Base-by-base conservation (phyloP, 2,888 invertebrate species). In the Galeruca laticollis region DNA sequence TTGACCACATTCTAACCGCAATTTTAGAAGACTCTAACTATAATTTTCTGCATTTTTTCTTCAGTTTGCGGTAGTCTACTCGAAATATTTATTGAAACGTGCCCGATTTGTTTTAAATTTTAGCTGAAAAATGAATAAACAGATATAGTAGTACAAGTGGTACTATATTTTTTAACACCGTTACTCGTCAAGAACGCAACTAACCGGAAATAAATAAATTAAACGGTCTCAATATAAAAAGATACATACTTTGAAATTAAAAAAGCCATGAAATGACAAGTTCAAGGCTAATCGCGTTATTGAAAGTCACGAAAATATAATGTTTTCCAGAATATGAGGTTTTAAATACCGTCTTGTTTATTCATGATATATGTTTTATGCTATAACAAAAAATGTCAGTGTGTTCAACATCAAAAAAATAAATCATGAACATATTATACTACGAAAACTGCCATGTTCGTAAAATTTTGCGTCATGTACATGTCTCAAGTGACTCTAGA, bases 21-120 rank as follows among this genome's bases (percentile, higher is more conserved):
- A 60, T 21, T 35, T 57, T 26, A n/a, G 13, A 26, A 40, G n/a
- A 13, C 54, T 18, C 35, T 11, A 15, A 37, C 49, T 26, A 52
- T 40, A 62, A 52, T 61, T 33, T 59, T 47, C 47, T 61, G 9
- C 21, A 21, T 61, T 26, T 47, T 47, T 47, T n/a, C 33, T 33
- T 43, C 21, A 54, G 40, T 52, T 57, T 35, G 31, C 54, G n/a
- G 54, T 54, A 11, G 31, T 54, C n/a, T 54, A 18, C 33, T 15
- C 15, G 15, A 33, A 54, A 31, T 15, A 31, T 13, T 54, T 54
- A 31, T 35, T 18, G 33, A 57, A 33, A 35, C 11, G 35, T 61
- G 51, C 33, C 51, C 8, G 15, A 35, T 10, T 57, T 6, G 56
- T 54, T 54, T 26, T 10, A 54, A 31, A 57, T 56, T 56, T 56